Percentiles rank a stretch among this genome's conserved stretches.
These are phyloP conservation scores for Propithecus deckenii DNA, from an alignment of 2,797 vertebrate species.

Conservation along the genomic window DNA sequence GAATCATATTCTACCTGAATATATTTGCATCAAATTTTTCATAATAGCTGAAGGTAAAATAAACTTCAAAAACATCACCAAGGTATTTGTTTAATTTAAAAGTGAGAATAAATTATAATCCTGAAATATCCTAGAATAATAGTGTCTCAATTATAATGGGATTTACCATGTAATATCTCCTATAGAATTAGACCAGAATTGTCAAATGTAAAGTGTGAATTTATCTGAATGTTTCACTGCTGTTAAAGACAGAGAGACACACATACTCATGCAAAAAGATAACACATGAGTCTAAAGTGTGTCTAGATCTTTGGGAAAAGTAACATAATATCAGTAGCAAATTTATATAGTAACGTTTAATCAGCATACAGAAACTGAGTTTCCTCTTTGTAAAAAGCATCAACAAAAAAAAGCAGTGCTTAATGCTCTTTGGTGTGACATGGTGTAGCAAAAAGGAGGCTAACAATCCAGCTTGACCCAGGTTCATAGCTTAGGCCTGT, in stretches of 20 bases:
- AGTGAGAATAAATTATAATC: not conserved
- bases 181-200: not conserved
- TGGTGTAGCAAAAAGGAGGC: not conserved
- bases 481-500: not conserved
- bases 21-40: not conserved
- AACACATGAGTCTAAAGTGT: not conserved
- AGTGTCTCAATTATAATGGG: not conserved
- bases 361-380: not conserved
- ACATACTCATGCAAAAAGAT: not conserved
- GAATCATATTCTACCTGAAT: not conserved
- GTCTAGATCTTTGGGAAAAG: not conserved
- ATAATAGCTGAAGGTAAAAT: not conserved
- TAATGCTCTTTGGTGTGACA: not conserved
- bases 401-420: not conserved
- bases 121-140: not conserved
- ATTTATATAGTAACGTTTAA: not conserved
- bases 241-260: not conserved
- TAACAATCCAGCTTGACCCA: not conserved
- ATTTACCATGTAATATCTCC: not conserved
- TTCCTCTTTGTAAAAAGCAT: not conserved
- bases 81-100: slow-evolving; percentile 21
- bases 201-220: not conserved
- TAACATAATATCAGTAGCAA: not conserved
- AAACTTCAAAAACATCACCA: not conserved
- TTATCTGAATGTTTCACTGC: not conserved